Evolutionary conservation across 2,113 vertebrate genomes (phyloP).

Genomic region (Rousettus leschenaultii): DNA sequence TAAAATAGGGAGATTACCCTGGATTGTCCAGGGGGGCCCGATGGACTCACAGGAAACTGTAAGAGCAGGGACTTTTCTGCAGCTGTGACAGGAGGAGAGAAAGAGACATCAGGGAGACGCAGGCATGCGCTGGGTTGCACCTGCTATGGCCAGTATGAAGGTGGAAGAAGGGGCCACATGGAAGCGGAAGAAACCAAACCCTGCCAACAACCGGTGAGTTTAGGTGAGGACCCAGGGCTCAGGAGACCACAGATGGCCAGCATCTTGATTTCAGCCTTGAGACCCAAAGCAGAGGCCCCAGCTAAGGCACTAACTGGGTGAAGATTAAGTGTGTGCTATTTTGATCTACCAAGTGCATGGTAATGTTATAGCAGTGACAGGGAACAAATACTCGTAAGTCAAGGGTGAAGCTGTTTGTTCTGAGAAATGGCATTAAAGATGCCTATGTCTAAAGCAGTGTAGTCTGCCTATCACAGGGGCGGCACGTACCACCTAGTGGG

Average conservation of each 20-base stretch:
- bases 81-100: background rate
- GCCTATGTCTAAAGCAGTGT: too few relatives aligned
- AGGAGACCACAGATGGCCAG: background rate
- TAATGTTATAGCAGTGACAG: background rate
- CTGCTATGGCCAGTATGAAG: background rate
- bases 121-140: background rate
- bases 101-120: background rate
- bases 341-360: background rate
- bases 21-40: background rate
- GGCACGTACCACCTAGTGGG: fast-evolving
- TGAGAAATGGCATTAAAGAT: background rate
- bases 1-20: background rate
- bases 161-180: too few relatives aligned
- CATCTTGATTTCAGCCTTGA: background rate
- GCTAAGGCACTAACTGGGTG: too few relatives aligned
- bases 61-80: background rate
- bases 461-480: background rate
- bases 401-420: background rate
- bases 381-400: background rate
- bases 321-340: background rate
- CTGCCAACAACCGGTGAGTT: too few relatives aligned
- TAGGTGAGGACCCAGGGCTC: background rate
- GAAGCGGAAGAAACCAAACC: background rate
- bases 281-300: background rate
- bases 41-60: background rate